These are phyloP conservation scores for Carposina sasakii DNA, from an alignment of 1,140 invertebrate genomes.

Conservation along the genomic window DNA sequence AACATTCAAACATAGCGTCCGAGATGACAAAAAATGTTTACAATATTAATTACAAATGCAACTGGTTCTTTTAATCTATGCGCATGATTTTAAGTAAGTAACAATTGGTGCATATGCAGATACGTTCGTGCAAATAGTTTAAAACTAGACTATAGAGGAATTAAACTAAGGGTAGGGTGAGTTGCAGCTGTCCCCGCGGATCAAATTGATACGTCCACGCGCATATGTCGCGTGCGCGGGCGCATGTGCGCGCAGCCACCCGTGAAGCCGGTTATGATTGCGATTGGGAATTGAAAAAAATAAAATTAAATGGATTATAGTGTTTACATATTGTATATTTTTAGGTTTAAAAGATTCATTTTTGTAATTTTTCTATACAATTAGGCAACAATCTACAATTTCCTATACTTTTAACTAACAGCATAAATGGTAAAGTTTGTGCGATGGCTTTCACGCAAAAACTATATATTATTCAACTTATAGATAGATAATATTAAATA, in stretches of 20 bases:
- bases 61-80: constrained; percentile 1
- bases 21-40: too few species aligned
- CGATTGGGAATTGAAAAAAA: background rate
- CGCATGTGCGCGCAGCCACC: background rate
- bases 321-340: background rate
- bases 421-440: too few species aligned
- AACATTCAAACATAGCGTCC: too few species aligned
- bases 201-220: constrained; percentile 52
- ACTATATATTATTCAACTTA: too few species aligned
- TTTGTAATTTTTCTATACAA: background rate
- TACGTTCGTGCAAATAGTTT: background rate
- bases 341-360: background rate
- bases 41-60: constrained; percentile 10
- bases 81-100: background rate
- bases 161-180: background rate
- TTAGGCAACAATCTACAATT: background rate
- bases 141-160: background rate
- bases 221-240: constrained; percentile 42
- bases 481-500: too few species aligned
- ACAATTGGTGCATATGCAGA: constrained; percentile 29
- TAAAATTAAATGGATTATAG: background rate
- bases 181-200: constrained; percentile 59
- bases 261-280: background rate
- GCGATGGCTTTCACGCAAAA: too few species aligned
- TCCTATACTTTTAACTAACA: background rate